Evolutionary conservation across 2,113 vertebrate species (phyloP), one percentile per base, ranked within the genome.

Genomic region (Cinclus cinclus): DNA sequence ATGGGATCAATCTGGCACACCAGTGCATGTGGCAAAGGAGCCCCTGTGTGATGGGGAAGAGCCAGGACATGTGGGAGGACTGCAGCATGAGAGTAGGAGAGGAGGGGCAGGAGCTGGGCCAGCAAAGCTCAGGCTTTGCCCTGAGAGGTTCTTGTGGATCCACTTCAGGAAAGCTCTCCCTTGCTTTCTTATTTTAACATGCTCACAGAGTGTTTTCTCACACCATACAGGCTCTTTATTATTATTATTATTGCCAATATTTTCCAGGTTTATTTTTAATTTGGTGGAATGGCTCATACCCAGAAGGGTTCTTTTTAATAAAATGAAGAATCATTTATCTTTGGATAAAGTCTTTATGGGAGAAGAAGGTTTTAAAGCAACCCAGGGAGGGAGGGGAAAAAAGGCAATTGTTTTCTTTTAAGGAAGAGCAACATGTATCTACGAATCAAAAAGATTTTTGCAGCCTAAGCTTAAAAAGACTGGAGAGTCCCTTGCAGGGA

Each of bases 221-320:
- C 62, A 83, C 14, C 17, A 27, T 33, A 23, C 10, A 92, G 25
- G 9, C 21, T 63, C 17, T 25, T 76, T 84, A 53, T 39, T 82
- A 35, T 71, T 78, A 31, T 64, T 62, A 25, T 53, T 69, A 21
- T 82, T 75, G 44, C 67, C 41, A 87, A 31, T 79, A 73, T 65
- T 87, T 89, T 82, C 58, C 58, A 79, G 59, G 23, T 87, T 91
- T 85, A 62, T 92, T 95, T 95, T 85, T 23, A 82, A 60, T 95
- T 79, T 76, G 19, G 23, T 55, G 46, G 65, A 62, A 25, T 39
- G 49, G 25, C 42, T 92, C 7, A 47, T 27, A 47, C 14, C 33
- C 74, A 71, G 62, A 52, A 27, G 53, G 46, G 14, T 15, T 95
- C 31, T 68, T 49, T 68, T 83, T 53, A 79, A 49, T 60, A 41